phyloP scores from a whole-genome alignment of 2,797 vertebrate species.

The Pagetopsis macropterus region DNA sequence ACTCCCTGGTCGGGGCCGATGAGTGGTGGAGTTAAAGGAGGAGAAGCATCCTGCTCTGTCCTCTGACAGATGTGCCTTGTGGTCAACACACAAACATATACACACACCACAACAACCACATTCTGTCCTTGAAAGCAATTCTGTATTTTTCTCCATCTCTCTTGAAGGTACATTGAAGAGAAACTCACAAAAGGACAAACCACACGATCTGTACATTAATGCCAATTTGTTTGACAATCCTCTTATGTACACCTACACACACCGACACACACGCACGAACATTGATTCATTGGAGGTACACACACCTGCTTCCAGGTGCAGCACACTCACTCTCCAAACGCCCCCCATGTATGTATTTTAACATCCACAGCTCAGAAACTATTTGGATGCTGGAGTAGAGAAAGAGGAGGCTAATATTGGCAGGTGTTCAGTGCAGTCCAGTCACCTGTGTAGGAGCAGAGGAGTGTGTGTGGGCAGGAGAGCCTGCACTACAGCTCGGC shows the following conservation, averaged over 20 bases:
- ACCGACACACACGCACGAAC: conserved; percentile 15
- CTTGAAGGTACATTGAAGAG: conserved; percentile 4
- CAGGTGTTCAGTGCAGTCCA: conserved; percentile 63
- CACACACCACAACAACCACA: not conserved
- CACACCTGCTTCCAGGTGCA: conserved; percentile 50
- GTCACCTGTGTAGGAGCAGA: conserved; percentile 75
- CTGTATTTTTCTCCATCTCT: conserved; percentile 20
- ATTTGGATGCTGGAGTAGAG: conserved; percentile 57
- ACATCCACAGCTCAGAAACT: conserved; percentile 47
- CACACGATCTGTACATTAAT: conserved; percentile 9
- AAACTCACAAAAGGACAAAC: conserved; percentile 17
- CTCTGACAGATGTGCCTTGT: conserved; percentile 41
- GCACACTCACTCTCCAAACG: conserved; percentile 48
- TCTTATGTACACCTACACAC: conserved; percentile 28
- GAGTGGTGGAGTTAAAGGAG: conserved; percentile 17
- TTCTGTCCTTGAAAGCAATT: conserved; percentile 30
- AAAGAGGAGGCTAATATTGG: conserved; percentile 66
- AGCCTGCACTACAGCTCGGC: conserved; percentile 64
- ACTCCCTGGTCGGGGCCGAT: conserved; percentile 29
- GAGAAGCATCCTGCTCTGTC: conserved; percentile 24
- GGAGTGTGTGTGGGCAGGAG: conserved; percentile 65
- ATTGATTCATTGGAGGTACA: conserved; percentile 19
- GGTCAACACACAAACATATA: conserved; percentile 12
- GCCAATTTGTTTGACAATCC: conserved; percentile 12
- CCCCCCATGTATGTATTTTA: conserved; percentile 69